Evolutionary conservation across 2,888 invertebrate species (phyloP).

Genomic region (Pollenia amentaria): DNA sequence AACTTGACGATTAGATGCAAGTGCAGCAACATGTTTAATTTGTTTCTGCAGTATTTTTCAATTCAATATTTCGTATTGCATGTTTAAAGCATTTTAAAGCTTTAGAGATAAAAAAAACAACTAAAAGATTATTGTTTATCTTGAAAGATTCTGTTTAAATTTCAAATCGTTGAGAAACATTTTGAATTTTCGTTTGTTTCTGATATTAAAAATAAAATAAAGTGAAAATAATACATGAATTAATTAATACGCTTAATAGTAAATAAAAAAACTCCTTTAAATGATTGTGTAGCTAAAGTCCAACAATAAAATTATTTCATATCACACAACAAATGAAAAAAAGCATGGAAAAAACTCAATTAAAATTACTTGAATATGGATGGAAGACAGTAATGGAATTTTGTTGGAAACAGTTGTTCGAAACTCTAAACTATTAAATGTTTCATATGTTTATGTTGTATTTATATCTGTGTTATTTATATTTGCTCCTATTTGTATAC

Average conservation of each 20-base stretch:
- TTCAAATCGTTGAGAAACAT: slow-evolving; percentile 33
- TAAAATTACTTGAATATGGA: slow-evolving; percentile 31
- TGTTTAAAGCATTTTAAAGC: too few relatives aligned
- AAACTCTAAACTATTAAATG: slow-evolving; percentile 60
- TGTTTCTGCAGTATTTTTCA: not conserved
- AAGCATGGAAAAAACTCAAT: slow-evolving; percentile 17
- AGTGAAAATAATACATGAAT: slow-evolving; percentile 36
- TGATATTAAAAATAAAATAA: slow-evolving; percentile 20
- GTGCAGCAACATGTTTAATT: not conserved
- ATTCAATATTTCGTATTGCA: not conserved
- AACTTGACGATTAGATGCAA: slow-evolving; percentile 26
- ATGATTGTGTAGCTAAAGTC: slow-evolving; percentile 29
- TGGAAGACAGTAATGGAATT: slow-evolving; percentile 38
- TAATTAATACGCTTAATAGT: slow-evolving; percentile 67
- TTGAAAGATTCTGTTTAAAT: not conserved
- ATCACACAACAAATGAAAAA: slow-evolving; percentile 45
- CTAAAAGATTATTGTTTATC: not conserved
- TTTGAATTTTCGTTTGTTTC: slow-evolving; percentile 21
- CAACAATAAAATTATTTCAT: slow-evolving; percentile 47
- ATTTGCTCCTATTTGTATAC: slow-evolving; percentile 60
- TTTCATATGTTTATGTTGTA: slow-evolving; percentile 65
- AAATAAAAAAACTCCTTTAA: slow-evolving; percentile 47
- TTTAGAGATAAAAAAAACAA: too few relatives aligned
- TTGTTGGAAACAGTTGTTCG: slow-evolving; percentile 53
- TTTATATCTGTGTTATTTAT: slow-evolving; percentile 66